Evolutionary conservation across 2,113 vertebrate genomes (phyloP), one percentile per base, ranked within the genome.

Genomic region (Megaleporinus macrocephalus): DNA sequence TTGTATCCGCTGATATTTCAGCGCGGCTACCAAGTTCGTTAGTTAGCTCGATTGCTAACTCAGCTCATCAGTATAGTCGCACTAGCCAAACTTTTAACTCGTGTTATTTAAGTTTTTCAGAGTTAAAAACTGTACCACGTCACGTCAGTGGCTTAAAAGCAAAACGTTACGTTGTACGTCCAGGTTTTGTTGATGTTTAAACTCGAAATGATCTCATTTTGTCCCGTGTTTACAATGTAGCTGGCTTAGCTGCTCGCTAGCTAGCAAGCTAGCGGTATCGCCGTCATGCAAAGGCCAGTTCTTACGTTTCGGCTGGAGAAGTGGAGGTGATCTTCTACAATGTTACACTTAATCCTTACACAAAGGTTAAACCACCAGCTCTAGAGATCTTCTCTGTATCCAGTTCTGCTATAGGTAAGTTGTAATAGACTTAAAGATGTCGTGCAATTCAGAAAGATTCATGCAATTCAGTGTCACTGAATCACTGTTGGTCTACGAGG

Each of bases 321-420:
- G 65, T 68, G 65, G 65, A 68, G 33, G 11, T 33, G 18, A 33
- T 30, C 18, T 22, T 20, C 27, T 41, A 22, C 36, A 10, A 68
- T 68, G 20, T n/a, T 12, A 2, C 65, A 11, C 1, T 4, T 2
- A 20, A 1, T 41, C 22, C 13, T 41, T 44, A 70, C 22, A 70
- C 33, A 70, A 22, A 70, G 36, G 18, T n/a, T 70, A n/a, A 44
- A 70, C 9, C 20, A n/a, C 2, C 36, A 44, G 22, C 22, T 44
- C 66, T 44, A 22, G 7, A 20, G 29, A 36, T 18, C 16, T 33
- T 65, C 62, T 29, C 5, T 24, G 10, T 44, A 33, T 11, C 2
- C 66, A 70, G 20, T 24, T 4, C 33, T n/a, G 36, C 66, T 70
- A 9, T 53, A 22, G 77, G 53, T 79, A 11, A 70, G 77, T 57